These are phyloP conservation scores for Picathartes gymnocephalus DNA, from an alignment of 2,113 vertebrate genomes.

Conservation along the genomic window DNA sequence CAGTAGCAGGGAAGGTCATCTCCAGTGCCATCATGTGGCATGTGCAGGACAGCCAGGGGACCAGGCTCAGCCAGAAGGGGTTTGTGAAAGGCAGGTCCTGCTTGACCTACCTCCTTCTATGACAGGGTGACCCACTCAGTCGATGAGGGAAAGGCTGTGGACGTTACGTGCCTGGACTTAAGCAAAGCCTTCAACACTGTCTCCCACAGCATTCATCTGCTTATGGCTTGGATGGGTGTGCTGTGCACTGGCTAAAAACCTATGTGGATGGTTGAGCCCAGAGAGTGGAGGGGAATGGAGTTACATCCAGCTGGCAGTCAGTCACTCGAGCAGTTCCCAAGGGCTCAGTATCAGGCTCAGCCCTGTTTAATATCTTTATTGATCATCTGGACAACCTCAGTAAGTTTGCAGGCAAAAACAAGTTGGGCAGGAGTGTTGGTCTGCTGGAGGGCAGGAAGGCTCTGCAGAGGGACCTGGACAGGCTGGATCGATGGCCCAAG, in stretches of 20 bases:
- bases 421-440: neutral
- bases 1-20: neutral
- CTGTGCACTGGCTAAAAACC: neutral
- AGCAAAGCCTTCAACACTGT: neutral
- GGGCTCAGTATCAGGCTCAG: neutral
- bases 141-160: neutral
- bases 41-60: no score
- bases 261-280: neutral
- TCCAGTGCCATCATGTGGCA: neutral
- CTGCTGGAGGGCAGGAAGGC: neutral
- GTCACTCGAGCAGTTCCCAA: neutral
- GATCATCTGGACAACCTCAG: neutral
- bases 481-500: accelerated
- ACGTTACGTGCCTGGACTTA: neutral
- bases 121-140: neutral
- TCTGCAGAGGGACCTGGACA: neutral
- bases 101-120: neutral
- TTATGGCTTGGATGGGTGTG: neutral
- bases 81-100: neutral
- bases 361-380: neutral
- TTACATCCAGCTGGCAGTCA: neutral
- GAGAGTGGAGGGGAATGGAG: neutral
- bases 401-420: neutral
- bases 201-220: neutral
- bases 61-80: neutral